Evolutionary conservation across 2,888 invertebrate genomes (phyloP), one percentile per base, ranked within the genome.

Genomic region (Rhabditoides inermis): DNA sequence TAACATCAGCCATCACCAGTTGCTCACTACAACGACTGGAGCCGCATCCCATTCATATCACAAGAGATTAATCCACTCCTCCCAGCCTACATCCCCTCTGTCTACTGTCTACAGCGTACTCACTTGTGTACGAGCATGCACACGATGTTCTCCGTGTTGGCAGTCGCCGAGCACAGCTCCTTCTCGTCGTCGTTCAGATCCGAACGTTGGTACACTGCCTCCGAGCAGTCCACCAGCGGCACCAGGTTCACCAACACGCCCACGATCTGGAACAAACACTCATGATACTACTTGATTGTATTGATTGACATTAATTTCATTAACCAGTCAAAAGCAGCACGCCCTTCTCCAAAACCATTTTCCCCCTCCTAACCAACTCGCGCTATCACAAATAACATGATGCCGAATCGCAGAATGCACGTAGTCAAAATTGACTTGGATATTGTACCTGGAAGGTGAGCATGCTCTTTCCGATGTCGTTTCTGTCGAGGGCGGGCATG

Each of bases 401-500:
- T n/a, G n/a, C n/a, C n/a, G n/a, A n/a, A n/a, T n/a, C n/a, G n/a
- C n/a, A n/a, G n/a, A n/a, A n/a, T n/a, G n/a, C n/a, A n/a, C n/a
- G n/a, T n/a, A n/a, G n/a, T n/a, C n/a, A n/a, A n/a, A n/a, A n/a
- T n/a, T n/a, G n/a, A n/a, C n/a, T n/a, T n/a, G n/a, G n/a, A n/a
- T n/a, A n/a, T n/a, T n/a, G 36, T 51, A 72, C 71, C 60, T 74
- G 74, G 58, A 72, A 71, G 7, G 70, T 66, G 20, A 79, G 77
- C 69, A 79, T 65, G 44, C 76, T 77, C 65, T 83, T 83, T 54
- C 83, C 83, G 39, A 85, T 82, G 77, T 91, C 90, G 73, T 91
- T 91, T 0, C 88, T 85, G 77, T 91, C 91, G 40, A 92, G 85
- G 15, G 89, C 90, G 0, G 91, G 90, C 20, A 92, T 79, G 0